A percentile compares a stretch with the other conserved stretches of the same genome.
Evolutionary conservation across 2,888 invertebrate genomes (phyloP).

Genomic region (Tachystola acroxantha): DNA sequence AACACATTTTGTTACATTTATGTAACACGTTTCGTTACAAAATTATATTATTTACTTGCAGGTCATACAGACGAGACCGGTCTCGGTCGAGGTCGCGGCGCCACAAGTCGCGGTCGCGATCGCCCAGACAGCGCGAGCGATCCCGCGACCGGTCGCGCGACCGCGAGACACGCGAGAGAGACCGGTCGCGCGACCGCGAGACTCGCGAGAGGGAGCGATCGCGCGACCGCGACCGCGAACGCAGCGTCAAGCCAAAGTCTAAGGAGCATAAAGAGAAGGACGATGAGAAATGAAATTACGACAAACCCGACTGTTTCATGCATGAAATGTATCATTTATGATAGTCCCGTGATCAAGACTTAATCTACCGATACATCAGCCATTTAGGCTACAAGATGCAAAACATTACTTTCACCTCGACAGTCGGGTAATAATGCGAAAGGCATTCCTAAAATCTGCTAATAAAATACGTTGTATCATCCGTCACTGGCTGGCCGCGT

Average conservation of each 20-base stretch:
- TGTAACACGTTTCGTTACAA: too few species aligned
- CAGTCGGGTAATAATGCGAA: too few species aligned
- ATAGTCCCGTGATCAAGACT: too few species aligned
- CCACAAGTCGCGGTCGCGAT: slow-evolving; percentile 83
- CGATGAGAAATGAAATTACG: slow-evolving; percentile 82
- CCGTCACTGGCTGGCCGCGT: too few species aligned
- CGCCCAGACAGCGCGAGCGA: slow-evolving; percentile 11
- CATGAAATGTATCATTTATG: too few species aligned
- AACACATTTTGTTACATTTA: background rate
- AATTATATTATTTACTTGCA: slow-evolving; percentile 25
- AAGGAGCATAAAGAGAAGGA: slow-evolving; percentile 82
- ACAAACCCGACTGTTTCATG: too few species aligned
- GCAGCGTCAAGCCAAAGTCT: slow-evolving; percentile 71
- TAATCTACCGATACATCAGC: too few species aligned
- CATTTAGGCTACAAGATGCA: too few species aligned
- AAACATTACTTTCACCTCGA: too few species aligned
- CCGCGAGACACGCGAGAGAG: slow-evolving; percentile 34
- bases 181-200: slow-evolving; percentile 55
- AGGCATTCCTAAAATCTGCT: too few species aligned
- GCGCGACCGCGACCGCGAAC: slow-evolving; percentile 57
- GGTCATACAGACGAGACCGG: slow-evolving; percentile 67
- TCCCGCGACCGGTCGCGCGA: slow-evolving; percentile 63
- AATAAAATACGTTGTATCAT: too few species aligned
- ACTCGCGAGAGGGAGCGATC: slow-evolving; percentile 49
- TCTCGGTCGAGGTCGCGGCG: slow-evolving; percentile 75